phyloP scores from a whole-genome alignment of 2,797 vertebrate genomes.

The Potorous gilbertii region DNA sequence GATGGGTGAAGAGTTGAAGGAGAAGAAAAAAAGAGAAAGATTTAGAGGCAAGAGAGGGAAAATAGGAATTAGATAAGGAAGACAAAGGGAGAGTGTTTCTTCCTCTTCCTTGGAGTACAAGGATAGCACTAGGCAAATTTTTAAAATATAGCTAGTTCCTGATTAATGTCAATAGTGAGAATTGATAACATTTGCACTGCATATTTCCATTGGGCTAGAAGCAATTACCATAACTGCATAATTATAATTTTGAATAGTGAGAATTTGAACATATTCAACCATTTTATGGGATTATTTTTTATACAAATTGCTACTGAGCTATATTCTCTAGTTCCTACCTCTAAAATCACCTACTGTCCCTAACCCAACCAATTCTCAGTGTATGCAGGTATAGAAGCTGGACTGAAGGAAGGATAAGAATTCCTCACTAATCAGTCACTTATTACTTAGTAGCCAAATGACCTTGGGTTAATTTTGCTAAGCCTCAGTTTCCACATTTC shows the following conservation, averaged over 20 bases:
- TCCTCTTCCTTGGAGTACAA: neutral
- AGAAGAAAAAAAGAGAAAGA: neutral
- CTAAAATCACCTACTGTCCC: neutral
- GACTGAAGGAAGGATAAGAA: neutral
- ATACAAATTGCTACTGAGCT: neutral
- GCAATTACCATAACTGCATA: neutral
- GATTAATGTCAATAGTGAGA: neutral
- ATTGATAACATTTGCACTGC: neutral
- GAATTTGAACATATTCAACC: neutral
- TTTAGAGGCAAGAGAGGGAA: neutral
- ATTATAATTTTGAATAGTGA: neutral
- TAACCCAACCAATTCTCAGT: neutral
- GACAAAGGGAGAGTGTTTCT: neutral
- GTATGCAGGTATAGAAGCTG: neutral
- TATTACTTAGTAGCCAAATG: neutral
- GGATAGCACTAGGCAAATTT: neutral
- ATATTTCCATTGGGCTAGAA: neutral
- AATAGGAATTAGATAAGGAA: neutral
- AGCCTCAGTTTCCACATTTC: neutral
- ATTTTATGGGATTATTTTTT: neutral
- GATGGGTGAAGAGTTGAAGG: neutral
- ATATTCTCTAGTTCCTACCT: neutral
- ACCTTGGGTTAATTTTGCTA: neutral
- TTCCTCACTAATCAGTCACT: neutral
- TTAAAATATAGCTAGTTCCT: neutral